A percentile compares a stretch with the other conserved stretches of the same genome.
Conservation (phyloP, 2,113 vertebrate species). For the Centropus unirufus region DNA sequence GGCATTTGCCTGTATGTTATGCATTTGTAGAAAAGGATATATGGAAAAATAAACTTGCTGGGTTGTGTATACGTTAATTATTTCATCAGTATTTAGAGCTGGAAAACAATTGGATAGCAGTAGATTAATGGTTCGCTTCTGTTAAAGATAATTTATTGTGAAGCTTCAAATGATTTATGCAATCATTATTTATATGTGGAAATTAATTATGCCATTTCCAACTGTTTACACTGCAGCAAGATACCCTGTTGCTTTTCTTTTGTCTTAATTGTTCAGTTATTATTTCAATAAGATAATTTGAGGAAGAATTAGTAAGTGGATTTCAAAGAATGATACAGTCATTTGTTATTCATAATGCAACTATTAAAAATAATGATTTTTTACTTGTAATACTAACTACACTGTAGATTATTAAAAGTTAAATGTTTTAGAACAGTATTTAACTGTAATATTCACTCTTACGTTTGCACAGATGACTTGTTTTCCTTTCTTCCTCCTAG, state of each 20-base stretch:
- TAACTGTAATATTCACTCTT: background rate
- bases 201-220: constrained; percentile 18
- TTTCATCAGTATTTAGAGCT: background rate
- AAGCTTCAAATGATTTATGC: background rate
- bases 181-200: background rate
- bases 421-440: background rate
- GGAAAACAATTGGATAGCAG: background rate
- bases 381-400: background rate
- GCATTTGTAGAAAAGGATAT: background rate
- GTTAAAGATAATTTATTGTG: background rate
- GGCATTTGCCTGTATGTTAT: background rate
- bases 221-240: background rate
- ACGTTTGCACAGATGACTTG: background rate
- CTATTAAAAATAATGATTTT: background rate
- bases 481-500: background rate
- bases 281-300: constrained; percentile 5
- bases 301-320: background rate
- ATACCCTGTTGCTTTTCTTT: constrained; percentile 1
- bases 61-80: background rate
- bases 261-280: background rate
- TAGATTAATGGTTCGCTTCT: background rate
- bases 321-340: background rate
- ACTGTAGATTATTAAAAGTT: background rate
- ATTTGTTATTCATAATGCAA: background rate
- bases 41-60: background rate